Evolutionary conservation across 2,797 vertebrate genomes (phyloP).

Genomic region (Peromyscus aztecus): DNA sequence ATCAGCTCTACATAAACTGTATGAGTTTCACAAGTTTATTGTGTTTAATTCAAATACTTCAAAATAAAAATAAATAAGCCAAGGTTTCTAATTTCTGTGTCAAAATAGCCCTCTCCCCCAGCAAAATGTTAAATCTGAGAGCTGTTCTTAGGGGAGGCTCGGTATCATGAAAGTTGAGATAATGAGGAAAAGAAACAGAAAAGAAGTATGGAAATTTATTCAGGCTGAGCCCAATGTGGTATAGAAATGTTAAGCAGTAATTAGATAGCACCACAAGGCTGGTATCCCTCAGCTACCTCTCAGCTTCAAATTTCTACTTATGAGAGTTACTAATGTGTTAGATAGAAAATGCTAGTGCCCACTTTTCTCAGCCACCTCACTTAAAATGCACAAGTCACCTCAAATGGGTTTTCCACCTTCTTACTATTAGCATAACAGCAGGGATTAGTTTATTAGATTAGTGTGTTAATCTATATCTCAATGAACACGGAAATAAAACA

Average conservation of each 20-base stretch:
- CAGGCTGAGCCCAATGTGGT: neutral
- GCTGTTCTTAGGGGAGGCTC: constrained; percentile 5
- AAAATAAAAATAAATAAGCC: constrained; percentile 37
- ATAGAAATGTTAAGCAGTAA: constrained; percentile 56
- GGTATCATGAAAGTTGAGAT: neutral
- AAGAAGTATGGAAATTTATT: constrained; percentile 31
- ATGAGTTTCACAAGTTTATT: constrained; percentile 9
- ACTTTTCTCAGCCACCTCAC: constrained; percentile 50
- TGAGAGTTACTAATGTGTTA: constrained; percentile 40
- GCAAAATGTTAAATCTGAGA: constrained; percentile 48
- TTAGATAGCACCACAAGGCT: neutral
- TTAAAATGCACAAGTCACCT: constrained; percentile 46
- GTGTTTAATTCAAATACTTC: constrained; percentile 52
- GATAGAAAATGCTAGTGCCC: constrained; percentile 29
- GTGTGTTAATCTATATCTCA: constrained; percentile 61
- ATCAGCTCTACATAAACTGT: constrained; percentile 16
- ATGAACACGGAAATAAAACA: constrained; percentile 59
- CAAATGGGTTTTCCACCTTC: constrained; percentile 46
- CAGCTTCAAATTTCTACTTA: constrained; percentile 23
- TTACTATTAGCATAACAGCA: constrained; percentile 56
- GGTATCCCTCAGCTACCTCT: neutral
- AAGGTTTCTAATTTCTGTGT: constrained; percentile 38
- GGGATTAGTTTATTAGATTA: constrained; percentile 69
- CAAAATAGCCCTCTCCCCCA: neutral
- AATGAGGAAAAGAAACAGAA: constrained; percentile 25